These are phyloP conservation scores for Pachycephala philippinensis DNA, from an alignment of 2,113 vertebrate genomes.

Conservation along the genomic window DNA sequence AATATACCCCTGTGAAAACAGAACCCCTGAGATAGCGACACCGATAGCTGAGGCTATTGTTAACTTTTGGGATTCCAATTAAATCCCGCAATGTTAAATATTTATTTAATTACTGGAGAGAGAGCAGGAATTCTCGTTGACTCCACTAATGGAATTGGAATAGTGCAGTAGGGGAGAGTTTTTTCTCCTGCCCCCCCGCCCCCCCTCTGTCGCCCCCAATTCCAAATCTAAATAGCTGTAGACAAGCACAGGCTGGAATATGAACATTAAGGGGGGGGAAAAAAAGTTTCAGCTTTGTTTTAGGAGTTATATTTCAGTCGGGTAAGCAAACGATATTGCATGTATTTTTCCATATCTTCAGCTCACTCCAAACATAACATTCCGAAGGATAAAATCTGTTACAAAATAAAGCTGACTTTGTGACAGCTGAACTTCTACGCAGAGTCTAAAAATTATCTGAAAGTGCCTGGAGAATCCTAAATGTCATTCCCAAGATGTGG, in stretches of 20 bases:
- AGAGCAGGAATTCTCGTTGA: background rate
- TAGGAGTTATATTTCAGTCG: background rate
- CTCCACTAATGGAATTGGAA: background rate
- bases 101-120: slow-evolving; percentile 30
- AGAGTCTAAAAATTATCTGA: slow-evolving; percentile 30
- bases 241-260: background rate
- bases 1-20: slow-evolving; percentile 35
- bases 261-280: background rate
- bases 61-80: slow-evolving; percentile 41
- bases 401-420: slow-evolving; percentile 31
- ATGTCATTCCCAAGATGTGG: slow-evolving; percentile 58
- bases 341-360: background rate
- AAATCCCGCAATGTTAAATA: slow-evolving; percentile 9
- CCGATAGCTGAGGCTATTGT: slow-evolving; percentile 41
- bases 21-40: slow-evolving; percentile 4
- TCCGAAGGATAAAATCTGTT: slow-evolving; percentile 49
- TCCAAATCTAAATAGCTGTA: background rate
- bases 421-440: background rate
- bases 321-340: background rate
- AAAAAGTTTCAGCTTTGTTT: slow-evolving; percentile 12
- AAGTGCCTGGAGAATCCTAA: slow-evolving; percentile 45
- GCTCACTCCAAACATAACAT: slow-evolving; percentile 55
- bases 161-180: background rate
- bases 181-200: background rate
- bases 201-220: background rate